Conservation (phyloP, 2,113 vertebrate species). For the Oenanthe oenanthe region DNA sequence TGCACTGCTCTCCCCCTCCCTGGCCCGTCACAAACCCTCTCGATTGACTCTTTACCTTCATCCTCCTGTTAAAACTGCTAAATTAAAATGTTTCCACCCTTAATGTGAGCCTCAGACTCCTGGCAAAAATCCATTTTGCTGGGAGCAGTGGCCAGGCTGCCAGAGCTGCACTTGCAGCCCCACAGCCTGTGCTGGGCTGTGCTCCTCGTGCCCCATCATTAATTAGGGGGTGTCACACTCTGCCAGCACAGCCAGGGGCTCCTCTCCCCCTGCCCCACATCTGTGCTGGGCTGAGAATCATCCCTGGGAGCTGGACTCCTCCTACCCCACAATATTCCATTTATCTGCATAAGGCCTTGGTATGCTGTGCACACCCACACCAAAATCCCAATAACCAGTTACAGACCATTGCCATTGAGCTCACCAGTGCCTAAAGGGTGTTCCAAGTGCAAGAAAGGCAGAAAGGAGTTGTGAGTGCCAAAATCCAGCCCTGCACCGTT, state of each 20-base stretch:
- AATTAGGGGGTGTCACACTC: neutral
- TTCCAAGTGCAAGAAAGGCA: neutral
- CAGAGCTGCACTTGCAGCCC: neutral
- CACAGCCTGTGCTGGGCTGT: neutral
- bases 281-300: neutral
- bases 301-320: accelerated
- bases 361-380: neutral
- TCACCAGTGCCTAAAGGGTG: neutral
- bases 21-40: neutral
- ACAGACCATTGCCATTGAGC: neutral
- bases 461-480: accelerated
- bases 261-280: neutral
- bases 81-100: neutral
- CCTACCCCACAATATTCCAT: neutral
- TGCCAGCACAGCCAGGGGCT: neutral
- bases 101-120: neutral
- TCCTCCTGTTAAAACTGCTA: neutral
- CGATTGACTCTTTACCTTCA: neutral
- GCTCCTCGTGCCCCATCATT: neutral
- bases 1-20: neutral
- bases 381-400: neutral
- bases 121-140: neutral
- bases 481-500: neutral
- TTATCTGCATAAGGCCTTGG: neutral
- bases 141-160: neutral